These are phyloP conservation scores for Ivindomyrus marchei DNA, from an alignment of 2,113 vertebrate genomes.

Conservation along the genomic window DNA sequence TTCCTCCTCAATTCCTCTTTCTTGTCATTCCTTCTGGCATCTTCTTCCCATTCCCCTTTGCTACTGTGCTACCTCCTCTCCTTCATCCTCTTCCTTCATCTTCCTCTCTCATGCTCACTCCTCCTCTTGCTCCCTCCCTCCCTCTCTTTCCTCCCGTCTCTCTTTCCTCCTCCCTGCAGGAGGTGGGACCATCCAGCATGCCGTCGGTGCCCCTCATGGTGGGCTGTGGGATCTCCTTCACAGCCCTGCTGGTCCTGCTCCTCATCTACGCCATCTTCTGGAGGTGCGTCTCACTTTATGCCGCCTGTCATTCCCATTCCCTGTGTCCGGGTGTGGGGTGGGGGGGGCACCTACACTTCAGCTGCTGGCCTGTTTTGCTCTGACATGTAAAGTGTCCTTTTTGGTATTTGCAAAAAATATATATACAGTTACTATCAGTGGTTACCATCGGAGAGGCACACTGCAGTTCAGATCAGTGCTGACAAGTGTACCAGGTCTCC, in stretches of 20 bases:
- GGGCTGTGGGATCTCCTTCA: constrained; percentile 90
- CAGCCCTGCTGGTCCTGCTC: constrained; percentile 85
- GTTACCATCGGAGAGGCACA: neutral
- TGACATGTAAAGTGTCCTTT: constrained; percentile 3
- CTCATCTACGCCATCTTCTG: constrained; percentile 94
- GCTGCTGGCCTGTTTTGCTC: neutral
- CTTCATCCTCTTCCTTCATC: neutral
- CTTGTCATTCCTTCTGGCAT: neutral
- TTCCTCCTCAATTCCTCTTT: neutral
- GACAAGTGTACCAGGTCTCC: neutral
- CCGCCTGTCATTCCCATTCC: neutral
- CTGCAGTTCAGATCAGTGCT: neutral
- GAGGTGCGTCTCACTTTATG: constrained; percentile 64
- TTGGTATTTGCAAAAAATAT: constrained; percentile 7
- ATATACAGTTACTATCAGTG: neutral
- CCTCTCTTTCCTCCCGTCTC: neutral
- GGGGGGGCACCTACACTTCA: neutral
- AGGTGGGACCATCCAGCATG: constrained; percentile 79
- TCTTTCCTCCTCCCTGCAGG: constrained; percentile 50
- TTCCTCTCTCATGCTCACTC: neutral
- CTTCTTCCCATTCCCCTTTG: neutral
- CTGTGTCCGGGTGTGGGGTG: neutral
- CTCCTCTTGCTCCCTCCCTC: neutral
- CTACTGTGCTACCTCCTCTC: neutral
- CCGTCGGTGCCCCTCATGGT: constrained; percentile 93